Evolutionary conservation across 2,888 invertebrate species (phyloP), one percentile per base, ranked within the genome.

Genomic region (Caenorhabditis macrosperma): DNA sequence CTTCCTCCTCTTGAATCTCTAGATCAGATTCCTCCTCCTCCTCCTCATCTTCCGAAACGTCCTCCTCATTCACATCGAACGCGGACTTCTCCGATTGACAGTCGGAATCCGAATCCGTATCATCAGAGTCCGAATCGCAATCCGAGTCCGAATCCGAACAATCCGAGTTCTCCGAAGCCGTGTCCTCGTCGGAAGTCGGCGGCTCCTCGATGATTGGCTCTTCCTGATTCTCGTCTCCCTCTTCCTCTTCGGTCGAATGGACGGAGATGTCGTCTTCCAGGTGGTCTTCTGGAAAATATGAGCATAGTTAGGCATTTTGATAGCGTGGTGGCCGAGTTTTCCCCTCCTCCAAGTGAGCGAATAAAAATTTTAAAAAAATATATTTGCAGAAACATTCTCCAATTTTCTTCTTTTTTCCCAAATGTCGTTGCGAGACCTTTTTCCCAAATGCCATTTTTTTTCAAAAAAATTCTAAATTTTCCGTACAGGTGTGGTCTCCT

Each of bases 131-230:
- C 12, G 68, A 68, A 59, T n/a, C n/a, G n/a, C n/a, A n/a, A n/a
- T 68, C 50, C 22, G 67, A 68, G 1, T 66, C 64, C 9, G 52
- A 64, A 38, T 52, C 52, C 41, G 35, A 22, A 17, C n/a, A 67
- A 17, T 66, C 35, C 35, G 69, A 69, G 24, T 72, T 33, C 48
- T 72, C 72, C 1, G 72, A 72, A n/a, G 72, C 72, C 17, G 72
- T 72, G 9, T 60, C 71, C 15, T 72, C 72, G 22, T 64, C 64
- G 6, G 71, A 61, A 28, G 55, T 72, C 12, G 46, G 48, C 24
- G 64, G 63, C 57, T 72, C 72, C 17, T 72, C 72, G n/a, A 72
- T 30, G 4, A 72, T 72, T 20, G 72, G 72, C 72, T 71, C 69
- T 0, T 20, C 44, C 22, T 68, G 48, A 44, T 44, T 20, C 17